Evolutionary conservation across 1,140 invertebrate genomes (phyloP), one percentile per base, ranked within the genome.

Genomic region (Anadara kagoshimensis): DNA sequence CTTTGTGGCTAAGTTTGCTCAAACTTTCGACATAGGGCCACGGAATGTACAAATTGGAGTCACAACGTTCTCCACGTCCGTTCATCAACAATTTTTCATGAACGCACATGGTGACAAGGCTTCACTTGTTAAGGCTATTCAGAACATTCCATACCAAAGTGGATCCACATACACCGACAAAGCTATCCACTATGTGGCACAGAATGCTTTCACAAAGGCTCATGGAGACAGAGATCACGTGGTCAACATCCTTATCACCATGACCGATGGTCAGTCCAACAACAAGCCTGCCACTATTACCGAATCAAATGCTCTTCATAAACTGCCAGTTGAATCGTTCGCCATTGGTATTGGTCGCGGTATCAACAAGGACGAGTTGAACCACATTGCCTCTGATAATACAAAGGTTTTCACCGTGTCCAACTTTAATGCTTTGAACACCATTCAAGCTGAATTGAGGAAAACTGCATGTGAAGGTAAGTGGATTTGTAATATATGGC

Each of bases 1-100:
- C 16, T 83, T 83, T 59, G 78, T 82, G 16, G 68, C 56, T 8
- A 68, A 64, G 3, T 58, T 83, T 70, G 75, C 70, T 12, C 22
- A 71, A 16, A 45, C 71, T 10, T 69, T 82, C 29, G 63, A 43
- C 14, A 78, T 83, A 47, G 78, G 73, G 24, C 63, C 69, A 49
- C 51, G 76, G 14, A 73, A 76, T 14, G 65, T 74, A n/a, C 79
- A 76, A 56, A 62, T 83, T 11, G 66, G 68, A 10, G 26, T 79
- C 14, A 41, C 67, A 7, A 76, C 74, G 1, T 79, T 76, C 53
- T 62, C 73, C 51, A 62, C 61, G 7, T 18, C 1, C 7, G 63
- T 69, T 22, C 26, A 64, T 45, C 22, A 45, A 16, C 45, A 74
- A 43, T 74, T 74, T 44, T 29, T 64, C 24, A 54, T 77, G 43